phyloP scores from a whole-genome alignment of 2,888 invertebrate species.

The Tinea trinotella region DNA sequence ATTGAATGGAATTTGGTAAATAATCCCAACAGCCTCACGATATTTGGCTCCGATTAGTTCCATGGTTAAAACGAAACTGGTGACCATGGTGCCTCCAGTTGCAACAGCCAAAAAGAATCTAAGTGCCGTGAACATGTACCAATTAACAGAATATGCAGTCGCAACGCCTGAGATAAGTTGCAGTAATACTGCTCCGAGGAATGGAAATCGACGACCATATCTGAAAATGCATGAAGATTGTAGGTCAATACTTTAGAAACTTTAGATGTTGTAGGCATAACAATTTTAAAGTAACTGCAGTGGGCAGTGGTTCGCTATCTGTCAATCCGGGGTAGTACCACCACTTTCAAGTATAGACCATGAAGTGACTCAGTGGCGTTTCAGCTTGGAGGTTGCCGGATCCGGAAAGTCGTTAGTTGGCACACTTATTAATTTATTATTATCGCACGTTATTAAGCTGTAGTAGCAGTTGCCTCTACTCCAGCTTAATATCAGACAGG shows the following conservation, averaged over 20 bases:
- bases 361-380: too few species aligned
- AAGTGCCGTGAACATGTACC: conserved; percentile 76
- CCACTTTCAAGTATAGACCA: too few species aligned
- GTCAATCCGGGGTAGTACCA: too few species aligned
- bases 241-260: conserved; percentile 22
- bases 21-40: conserved; percentile 79
- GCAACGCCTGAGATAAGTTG: conserved; percentile 80
- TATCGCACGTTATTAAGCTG: too few species aligned
- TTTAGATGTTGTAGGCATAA: not conserved
- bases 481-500: too few species aligned
- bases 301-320: too few species aligned
- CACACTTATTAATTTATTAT: too few species aligned
- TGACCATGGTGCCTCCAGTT: conserved; percentile 88
- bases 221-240: too few species aligned
- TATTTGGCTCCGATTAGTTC: conserved; percentile 75
- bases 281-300: too few species aligned
- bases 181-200: conserved; percentile 80
- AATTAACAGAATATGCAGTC: conserved; percentile 79
- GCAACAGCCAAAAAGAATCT: conserved; percentile 82
- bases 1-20: conserved; percentile 78
- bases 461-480: too few species aligned
- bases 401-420: too few species aligned
- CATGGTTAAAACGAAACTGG: conserved; percentile 80
- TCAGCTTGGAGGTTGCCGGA: too few species aligned
- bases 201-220: conserved; percentile 81